Conservation (phyloP, 2,797 vertebrate species). For the Sciurus vulgaris region DNA sequence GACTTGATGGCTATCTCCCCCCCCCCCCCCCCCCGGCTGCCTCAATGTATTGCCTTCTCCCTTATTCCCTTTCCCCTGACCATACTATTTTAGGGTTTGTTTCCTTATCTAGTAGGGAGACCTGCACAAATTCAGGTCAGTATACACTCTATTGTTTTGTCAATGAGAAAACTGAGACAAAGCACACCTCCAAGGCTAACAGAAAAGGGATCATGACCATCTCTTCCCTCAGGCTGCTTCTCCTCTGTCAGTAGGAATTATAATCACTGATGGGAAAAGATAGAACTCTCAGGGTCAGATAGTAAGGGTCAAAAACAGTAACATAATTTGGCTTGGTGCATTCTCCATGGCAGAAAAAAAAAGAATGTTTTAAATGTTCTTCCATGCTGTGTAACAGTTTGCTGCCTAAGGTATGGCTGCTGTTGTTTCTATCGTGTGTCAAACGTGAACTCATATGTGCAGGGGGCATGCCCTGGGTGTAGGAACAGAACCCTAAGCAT, state of each 20-base stretch:
- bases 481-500: not conserved
- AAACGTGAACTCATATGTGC: not conserved
- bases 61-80: too few relatives aligned
- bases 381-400: not conserved
- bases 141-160: not conserved
- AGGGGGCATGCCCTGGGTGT: not conserved
- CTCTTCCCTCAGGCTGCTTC: not conserved
- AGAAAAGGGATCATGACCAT: not conserved
- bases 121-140: not conserved
- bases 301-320: not conserved
- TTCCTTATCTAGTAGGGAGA: not conserved
- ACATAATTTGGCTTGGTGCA: not conserved
- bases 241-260: not conserved
- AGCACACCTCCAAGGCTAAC: not conserved
- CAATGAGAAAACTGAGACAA: not conserved
- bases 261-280: not conserved
- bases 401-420: not conserved
- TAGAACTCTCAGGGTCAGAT: rapidly evolving
- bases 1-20: too few relatives aligned
- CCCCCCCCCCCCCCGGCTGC: too few relatives aligned
- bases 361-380: not conserved
- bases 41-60: too few relatives aligned
- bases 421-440: not conserved
- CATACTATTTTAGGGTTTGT: too few relatives aligned
- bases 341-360: not conserved